Conservation (phyloP, 2,797 vertebrate genomes). For the Lepidocolaptes lacrymiger region DNA sequence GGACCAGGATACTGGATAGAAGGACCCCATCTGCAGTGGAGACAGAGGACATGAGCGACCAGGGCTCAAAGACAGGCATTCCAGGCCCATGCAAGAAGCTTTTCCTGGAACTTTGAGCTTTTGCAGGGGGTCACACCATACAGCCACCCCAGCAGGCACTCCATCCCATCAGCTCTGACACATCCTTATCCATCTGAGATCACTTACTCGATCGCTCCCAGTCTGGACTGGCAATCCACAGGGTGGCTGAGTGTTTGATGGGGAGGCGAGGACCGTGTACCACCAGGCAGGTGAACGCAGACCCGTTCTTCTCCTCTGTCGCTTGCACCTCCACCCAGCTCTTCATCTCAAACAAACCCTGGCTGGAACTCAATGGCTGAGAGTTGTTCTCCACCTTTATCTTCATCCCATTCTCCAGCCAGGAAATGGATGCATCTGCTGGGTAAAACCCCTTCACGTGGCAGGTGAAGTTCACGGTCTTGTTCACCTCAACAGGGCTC, state of each 20-base stretch:
- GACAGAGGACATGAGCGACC: accelerated
- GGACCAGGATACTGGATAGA: background rate
- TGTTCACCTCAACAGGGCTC: background rate
- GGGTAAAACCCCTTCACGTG: background rate
- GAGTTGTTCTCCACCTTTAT: accelerated
- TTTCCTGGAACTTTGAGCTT: background rate
- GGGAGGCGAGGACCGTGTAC: constrained; percentile 37
- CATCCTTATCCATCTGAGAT: accelerated
- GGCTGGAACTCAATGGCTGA: accelerated
- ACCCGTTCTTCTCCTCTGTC: background rate
- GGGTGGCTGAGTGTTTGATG: accelerated
- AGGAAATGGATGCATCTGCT: accelerated
- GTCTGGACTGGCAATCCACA: accelerated
- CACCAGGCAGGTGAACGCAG: constrained; percentile 47
- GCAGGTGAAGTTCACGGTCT: background rate
- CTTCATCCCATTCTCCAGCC: background rate
- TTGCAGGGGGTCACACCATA: too few species aligned
- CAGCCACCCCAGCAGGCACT: background rate
- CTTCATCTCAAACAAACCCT: background rate
- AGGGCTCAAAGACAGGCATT: background rate
- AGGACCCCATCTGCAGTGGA: accelerated
- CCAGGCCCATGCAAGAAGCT: accelerated
- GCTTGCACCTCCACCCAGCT: background rate
- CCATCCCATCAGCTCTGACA: background rate
- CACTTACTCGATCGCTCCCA: accelerated